A percentile compares a stretch with the other conserved stretches of the same genome.
Conservation (phyloP, 2,797 vertebrate genomes). For the Moxostoma hubbsi region DNA sequence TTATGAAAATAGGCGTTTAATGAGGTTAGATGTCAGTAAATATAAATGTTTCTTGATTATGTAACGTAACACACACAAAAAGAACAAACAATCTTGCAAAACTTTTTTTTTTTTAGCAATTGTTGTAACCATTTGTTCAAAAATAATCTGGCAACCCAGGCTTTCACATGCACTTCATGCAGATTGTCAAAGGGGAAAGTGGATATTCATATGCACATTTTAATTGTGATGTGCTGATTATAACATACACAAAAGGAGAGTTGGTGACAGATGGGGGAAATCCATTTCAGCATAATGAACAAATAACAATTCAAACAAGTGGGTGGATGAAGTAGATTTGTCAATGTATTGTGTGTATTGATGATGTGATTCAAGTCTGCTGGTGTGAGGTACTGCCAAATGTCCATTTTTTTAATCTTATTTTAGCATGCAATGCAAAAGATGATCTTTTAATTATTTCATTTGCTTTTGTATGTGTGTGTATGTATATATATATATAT, state of each 20-base stretch:
- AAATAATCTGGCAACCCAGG: not conserved
- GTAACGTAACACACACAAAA: no score
- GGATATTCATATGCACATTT: not conserved
- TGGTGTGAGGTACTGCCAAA: not conserved
- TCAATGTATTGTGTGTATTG: not conserved
- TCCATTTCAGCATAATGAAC: conserved; percentile 8
- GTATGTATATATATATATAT: no score
- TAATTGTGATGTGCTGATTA: not conserved
- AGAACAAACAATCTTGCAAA: no score
- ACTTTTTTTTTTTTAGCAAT: not conserved
- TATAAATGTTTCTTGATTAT: not conserved
- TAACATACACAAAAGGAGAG: not conserved
- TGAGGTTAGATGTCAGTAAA: not conserved
- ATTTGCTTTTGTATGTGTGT: no score
- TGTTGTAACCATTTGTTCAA: not conserved
- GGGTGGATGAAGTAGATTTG: not conserved
- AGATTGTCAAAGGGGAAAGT: not conserved
- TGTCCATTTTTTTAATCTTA: no score
- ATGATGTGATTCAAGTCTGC: not conserved
- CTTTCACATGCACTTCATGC: conserved; percentile 26
- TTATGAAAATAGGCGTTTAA: conserved; percentile 2
- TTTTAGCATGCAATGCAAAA: no score
- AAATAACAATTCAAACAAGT: not conserved
- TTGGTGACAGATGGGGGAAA: not conserved
- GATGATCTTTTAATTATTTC: no score